Percentiles rank a stretch among this genome's conserved stretches.
These are phyloP conservation scores for Sardina pilchardus DNA, from an alignment of 2,113 vertebrate species.

Conservation along the genomic window DNA sequence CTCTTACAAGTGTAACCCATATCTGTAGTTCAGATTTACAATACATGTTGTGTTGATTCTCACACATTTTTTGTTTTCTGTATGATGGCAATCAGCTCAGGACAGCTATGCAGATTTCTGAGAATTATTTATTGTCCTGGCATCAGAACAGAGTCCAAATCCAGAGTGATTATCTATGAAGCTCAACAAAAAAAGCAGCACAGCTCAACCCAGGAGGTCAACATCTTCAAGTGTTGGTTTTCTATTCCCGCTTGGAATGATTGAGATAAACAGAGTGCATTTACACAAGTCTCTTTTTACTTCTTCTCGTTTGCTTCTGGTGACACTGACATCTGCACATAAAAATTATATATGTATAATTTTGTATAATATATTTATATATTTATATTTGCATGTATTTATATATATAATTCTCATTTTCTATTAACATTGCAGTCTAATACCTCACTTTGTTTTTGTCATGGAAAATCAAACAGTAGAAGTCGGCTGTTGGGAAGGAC, in stretches of 20 bases:
- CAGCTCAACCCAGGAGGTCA: conserved; percentile 76
- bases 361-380: conserved; percentile 74
- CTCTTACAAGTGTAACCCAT: not conserved
- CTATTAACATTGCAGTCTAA: conserved; percentile 76
- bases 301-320: conserved; percentile 72
- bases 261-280: conserved; percentile 69
- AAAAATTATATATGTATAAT: conserved; percentile 79
- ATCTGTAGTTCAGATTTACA: not conserved
- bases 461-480: conserved; percentile 68
- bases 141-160: conserved; percentile 76
- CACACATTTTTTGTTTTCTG: conserved; percentile 15
- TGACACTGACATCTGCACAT: conserved; percentile 80
- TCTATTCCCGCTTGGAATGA: conserved; percentile 63
- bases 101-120: conserved; percentile 65
- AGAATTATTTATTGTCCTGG: conserved; percentile 76
- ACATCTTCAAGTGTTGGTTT: conserved; percentile 71
- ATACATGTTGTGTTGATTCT: conserved; percentile 17
- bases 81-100: conserved; percentile 37
- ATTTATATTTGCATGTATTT: conserved; percentile 64
- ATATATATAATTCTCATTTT: conserved; percentile 68
- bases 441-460: conserved; percentile 65
- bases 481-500: conserved; percentile 66
- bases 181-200: conserved; percentile 72
- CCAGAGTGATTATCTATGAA: conserved; percentile 76
- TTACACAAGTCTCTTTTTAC: conserved; percentile 67